Percentiles rank a stretch among this genome's conserved stretches.
Conservation (phyloP, 2,113 vertebrate species). For the Onychorhynchus coronatus region DNA sequence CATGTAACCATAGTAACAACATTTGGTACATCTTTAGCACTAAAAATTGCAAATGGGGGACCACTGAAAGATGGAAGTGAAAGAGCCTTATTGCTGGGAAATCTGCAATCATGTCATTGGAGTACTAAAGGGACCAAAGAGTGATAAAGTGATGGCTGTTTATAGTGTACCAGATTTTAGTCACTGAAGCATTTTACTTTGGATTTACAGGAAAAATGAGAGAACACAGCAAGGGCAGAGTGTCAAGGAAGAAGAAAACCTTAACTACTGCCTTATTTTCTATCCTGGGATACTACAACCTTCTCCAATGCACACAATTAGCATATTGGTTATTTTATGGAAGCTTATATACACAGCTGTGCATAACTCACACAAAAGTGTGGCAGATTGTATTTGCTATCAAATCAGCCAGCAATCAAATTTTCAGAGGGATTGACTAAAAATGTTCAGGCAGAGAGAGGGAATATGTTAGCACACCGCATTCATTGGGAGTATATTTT, state of each 20-base stretch:
- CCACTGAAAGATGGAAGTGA: neutral
- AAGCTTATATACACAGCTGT: neutral
- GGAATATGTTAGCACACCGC: neutral
- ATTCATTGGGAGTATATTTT: neutral
- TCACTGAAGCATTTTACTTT: neutral
- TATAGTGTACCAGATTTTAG: neutral
- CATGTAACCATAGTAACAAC: neutral
- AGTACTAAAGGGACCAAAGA: neutral
- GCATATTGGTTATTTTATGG: neutral
- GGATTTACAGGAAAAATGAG: neutral
- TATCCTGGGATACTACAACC: neutral
- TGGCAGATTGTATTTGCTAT: constrained; percentile 22
- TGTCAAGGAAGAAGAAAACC: neutral
- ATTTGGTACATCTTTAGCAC: neutral
- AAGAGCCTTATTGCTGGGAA: neutral
- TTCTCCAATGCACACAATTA: neutral
- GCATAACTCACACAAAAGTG: neutral
- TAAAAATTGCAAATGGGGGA: neutral
- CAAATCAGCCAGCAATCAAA: constrained; percentile 3
- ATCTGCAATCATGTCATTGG: neutral
- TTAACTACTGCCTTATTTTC: neutral
- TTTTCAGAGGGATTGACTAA: constrained; percentile 25
- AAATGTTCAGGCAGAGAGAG: neutral
- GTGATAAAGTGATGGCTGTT: neutral
- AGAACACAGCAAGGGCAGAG: neutral